Percentiles rank a stretch among this genome's conserved stretches.
Conservation (phyloP, 2,113 vertebrate species). For the Puffinus mauretanicus region DNA sequence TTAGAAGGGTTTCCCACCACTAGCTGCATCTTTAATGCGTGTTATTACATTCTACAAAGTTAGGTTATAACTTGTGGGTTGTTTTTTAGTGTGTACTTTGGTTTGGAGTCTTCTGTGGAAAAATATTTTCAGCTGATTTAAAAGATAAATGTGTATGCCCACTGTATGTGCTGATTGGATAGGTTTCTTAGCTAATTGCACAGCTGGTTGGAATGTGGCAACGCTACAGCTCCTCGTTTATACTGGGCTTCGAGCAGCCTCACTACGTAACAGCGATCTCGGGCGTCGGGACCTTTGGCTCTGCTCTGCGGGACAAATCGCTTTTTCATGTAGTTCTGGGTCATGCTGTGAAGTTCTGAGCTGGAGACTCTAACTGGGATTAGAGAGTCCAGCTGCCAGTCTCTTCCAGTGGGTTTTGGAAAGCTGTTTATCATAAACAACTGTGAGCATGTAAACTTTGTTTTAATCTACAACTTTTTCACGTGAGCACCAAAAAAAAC, state of each 20-base stretch:
- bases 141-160: neutral
- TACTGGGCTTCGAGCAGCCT: neutral
- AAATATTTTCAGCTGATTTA: neutral
- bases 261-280: fast-evolving
- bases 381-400: neutral
- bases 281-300: neutral
- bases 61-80: neutral
- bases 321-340: neutral
- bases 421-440: neutral
- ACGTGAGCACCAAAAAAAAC: neutral
- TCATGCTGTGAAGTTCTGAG: neutral
- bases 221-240: neutral
- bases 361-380: neutral
- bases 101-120: neutral
- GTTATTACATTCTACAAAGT: neutral
- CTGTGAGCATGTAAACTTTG: neutral
- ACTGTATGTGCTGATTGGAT: too few relatives aligned
- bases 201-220: neutral
- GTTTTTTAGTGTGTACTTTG: neutral
- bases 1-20: neutral
- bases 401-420: neutral
- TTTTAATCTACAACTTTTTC: neutral
- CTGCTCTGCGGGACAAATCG: too few relatives aligned
- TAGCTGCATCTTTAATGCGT: neutral
- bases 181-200: neutral